These are phyloP conservation scores for Lordiphosa mommai DNA, from an alignment of 1,140 invertebrate genomes.

Conservation along the genomic window DNA sequence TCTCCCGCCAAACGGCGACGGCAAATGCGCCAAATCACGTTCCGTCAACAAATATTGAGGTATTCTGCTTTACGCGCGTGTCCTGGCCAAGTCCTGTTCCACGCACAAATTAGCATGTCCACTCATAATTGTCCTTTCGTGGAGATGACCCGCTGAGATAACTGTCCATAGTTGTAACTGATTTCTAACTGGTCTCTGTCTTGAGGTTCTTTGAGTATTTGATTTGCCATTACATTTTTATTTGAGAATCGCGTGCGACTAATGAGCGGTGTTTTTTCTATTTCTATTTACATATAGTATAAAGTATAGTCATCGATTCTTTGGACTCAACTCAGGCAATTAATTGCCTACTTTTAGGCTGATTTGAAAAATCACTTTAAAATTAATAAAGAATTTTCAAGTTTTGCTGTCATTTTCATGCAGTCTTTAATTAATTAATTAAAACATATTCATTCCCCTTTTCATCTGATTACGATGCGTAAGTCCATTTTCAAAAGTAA, in stretches of 20 bases:
- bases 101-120: constrained; percentile 79
- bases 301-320: constrained; percentile 13
- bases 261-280: constrained; percentile 37
- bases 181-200: constrained; percentile 40
- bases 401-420: too few relatives aligned
- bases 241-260: constrained; percentile 59
- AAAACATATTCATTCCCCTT: not conserved
- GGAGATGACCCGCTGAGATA: constrained; percentile 78
- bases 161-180: constrained; percentile 75
- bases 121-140: constrained; percentile 75
- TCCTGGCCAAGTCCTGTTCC: constrained; percentile 2
- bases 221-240: constrained; percentile 66
- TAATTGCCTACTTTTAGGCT: not conserved
- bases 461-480: too few relatives aligned
- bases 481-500: constrained; percentile 1
- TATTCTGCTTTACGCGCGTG: constrained; percentile 72
- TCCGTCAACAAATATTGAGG: constrained; percentile 76
- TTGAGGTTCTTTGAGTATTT: constrained; percentile 23
- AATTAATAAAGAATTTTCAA: too few relatives aligned
- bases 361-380: too few relatives aligned
- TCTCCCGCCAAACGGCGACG: constrained; percentile 1
- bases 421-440: too few relatives aligned
- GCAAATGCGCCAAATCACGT: constrained; percentile 78
- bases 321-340: not conserved
- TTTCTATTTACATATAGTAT: constrained; percentile 4